Conservation (phyloP, 2,797 vertebrate genomes). For the Enteromius argenteus region DNA sequence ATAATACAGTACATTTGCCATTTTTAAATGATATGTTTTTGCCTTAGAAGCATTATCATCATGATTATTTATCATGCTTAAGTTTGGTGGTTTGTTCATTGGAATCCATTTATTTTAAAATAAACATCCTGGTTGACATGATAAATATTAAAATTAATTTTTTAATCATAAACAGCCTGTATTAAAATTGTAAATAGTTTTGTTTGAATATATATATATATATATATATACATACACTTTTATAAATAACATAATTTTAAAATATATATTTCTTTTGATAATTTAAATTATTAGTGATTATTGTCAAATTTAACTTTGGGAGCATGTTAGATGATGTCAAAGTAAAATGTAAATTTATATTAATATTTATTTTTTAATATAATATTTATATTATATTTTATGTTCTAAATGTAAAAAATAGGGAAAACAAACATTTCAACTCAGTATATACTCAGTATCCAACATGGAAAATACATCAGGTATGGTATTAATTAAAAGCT, state of each 20-base stretch:
- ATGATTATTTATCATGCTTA: background rate
- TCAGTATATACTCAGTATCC: background rate
- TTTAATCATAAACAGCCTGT: background rate
- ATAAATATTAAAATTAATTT: background rate
- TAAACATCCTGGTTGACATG: background rate
- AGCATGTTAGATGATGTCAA: background rate
- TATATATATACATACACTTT: background rate
- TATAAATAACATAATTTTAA: background rate
- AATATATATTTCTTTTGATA: background rate
- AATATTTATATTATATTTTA: too few relatives aligned
- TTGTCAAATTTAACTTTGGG: background rate
- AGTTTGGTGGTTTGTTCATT: background rate
- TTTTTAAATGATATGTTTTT: background rate
- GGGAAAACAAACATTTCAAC: background rate
- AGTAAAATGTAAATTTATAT: too few relatives aligned
- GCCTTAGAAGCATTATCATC: background rate
- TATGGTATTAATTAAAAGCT: background rate
- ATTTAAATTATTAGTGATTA: background rate
- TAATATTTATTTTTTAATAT: too few relatives aligned
- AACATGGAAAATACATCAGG: background rate
- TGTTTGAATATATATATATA: background rate
- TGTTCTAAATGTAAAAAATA: background rate
- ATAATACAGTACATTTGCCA: too few relatives aligned
- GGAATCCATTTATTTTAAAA: background rate
- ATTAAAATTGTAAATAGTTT: background rate